Evolutionary conservation across 2,888 invertebrate genomes (phyloP).

Genomic region (Cryptus viduatorius): DNA sequence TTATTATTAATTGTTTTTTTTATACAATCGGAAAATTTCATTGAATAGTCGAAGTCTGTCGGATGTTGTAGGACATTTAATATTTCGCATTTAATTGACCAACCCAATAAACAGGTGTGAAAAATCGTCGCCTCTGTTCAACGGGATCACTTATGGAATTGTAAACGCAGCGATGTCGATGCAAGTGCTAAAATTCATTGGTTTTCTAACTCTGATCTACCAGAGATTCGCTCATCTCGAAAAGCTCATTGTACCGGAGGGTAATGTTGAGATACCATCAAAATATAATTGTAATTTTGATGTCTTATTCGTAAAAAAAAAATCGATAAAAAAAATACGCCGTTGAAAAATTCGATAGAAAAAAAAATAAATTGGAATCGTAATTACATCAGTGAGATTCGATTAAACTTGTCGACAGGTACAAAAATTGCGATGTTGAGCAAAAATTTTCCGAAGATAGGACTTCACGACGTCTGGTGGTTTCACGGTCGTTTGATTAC

Average conservation of each 20-base stretch:
- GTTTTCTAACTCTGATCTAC: constrained; percentile 61
- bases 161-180: constrained; percentile 70
- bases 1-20: not conserved
- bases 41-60: not conserved
- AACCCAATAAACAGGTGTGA: constrained; percentile 68
- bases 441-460: constrained; percentile 53
- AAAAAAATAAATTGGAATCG: not conserved
- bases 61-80: not conserved
- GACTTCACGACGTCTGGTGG: constrained; percentile 75
- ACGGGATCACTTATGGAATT: constrained; percentile 69
- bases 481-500: constrained; percentile 72
- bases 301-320: not conserved
- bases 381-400: not conserved
- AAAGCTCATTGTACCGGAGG: constrained; percentile 47
- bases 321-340: not conserved
- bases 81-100: not conserved
- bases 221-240: constrained; percentile 66
- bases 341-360: not conserved
- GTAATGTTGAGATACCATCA: constrained; percentile 25
- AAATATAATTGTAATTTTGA: constrained; percentile 21
- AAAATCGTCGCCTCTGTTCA: constrained; percentile 63
- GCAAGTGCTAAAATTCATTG: constrained; percentile 74
- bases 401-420: constrained; percentile 37
- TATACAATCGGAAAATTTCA: not conserved
- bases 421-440: constrained; percentile 60